A percentile compares a stretch with the other conserved stretches of the same genome.
These are phyloP conservation scores for Laterallus jamaicensis DNA, from an alignment of 2,113 vertebrate genomes.

Conservation along the genomic window DNA sequence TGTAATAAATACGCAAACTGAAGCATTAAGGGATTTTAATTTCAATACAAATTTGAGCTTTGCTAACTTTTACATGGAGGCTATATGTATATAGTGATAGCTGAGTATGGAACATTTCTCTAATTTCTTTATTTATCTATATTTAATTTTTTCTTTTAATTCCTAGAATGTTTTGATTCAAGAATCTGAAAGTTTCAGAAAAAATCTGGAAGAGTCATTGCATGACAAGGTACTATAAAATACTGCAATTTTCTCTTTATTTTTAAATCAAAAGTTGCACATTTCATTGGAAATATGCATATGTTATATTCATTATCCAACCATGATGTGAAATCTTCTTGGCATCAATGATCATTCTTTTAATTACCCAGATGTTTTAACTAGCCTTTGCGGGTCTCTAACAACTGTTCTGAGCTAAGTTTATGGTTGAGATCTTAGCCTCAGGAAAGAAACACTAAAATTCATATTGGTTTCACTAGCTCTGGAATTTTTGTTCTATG, in stretches of 20 bases:
- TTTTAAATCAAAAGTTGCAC: neutral
- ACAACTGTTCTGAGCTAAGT: neutral
- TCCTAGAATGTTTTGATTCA: slow-evolving; percentile 94
- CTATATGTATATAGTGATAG: neutral
- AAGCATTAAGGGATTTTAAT: neutral
- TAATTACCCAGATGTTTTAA: neutral
- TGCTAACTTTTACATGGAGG: neutral
- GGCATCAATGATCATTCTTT: neutral
- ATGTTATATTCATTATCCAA: neutral
- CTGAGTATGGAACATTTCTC: neutral
- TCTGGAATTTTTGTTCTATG: neutral
- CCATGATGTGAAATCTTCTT: neutral
- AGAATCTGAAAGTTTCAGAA: slow-evolving; percentile 95
- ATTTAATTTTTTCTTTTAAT: neutral
- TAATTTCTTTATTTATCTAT: neutral
- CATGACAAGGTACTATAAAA: slow-evolving; percentile 90
- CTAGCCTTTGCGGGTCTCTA: neutral
- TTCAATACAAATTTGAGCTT: neutral
- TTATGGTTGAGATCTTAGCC: neutral
- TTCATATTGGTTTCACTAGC: neutral
- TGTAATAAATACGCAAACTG: neutral
- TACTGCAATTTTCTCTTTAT: neutral
- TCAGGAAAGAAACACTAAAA: neutral
- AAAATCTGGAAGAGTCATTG: slow-evolving; percentile 96
- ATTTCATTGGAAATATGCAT: neutral